Evolutionary conservation across 2,888 invertebrate genomes (phyloP).

Genomic region (Leucophenga montana): DNA sequence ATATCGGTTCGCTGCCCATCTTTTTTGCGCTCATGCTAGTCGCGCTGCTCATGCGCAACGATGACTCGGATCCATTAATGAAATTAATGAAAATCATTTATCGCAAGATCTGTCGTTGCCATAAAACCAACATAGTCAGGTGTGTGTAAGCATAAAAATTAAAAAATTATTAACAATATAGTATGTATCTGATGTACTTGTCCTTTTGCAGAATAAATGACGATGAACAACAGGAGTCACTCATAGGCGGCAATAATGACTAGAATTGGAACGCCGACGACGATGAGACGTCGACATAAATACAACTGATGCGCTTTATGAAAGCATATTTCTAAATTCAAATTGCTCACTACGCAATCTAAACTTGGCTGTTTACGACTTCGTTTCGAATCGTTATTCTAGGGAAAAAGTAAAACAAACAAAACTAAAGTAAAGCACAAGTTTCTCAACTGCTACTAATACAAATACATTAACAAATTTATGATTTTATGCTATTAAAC

Average conservation of each 20-base stretch:
- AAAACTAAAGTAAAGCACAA: not conserved
- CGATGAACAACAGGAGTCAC: slow-evolving; percentile 78
- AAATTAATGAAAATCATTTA: slow-evolving; percentile 71
- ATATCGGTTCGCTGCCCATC: slow-evolving; percentile 85
- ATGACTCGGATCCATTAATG: slow-evolving; percentile 87
- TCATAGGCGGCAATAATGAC: slow-evolving; percentile 73
- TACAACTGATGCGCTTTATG: slow-evolving; percentile 41
- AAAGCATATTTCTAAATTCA: slow-evolving; percentile 50
- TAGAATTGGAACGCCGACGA: not conserved
- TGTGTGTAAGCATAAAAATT: slow-evolving; percentile 42
- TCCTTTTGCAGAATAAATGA: slow-evolving; percentile 73
- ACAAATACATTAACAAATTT: too few relatives aligned
- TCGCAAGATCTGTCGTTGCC: slow-evolving; percentile 69
- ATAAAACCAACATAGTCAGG: slow-evolving; percentile 70
- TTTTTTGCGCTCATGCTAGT: slow-evolving; percentile 75
- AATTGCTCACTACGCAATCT: slow-evolving; percentile 59
- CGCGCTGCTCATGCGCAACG: slow-evolving; percentile 85
- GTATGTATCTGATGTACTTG: not conserved
- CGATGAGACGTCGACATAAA: slow-evolving; percentile 24
- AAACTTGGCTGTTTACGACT: slow-evolving; percentile 67
- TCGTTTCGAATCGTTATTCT: slow-evolving; percentile 64
- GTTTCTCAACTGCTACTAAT: too few relatives aligned
- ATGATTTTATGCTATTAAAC: too few relatives aligned
- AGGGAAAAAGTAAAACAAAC: slow-evolving; percentile 33
- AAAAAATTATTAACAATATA: not conserved